Percentiles rank a stretch among this genome's conserved stretches.
Conservation (phyloP, 2,797 vertebrate species). For the Danio tinwini region DNA sequence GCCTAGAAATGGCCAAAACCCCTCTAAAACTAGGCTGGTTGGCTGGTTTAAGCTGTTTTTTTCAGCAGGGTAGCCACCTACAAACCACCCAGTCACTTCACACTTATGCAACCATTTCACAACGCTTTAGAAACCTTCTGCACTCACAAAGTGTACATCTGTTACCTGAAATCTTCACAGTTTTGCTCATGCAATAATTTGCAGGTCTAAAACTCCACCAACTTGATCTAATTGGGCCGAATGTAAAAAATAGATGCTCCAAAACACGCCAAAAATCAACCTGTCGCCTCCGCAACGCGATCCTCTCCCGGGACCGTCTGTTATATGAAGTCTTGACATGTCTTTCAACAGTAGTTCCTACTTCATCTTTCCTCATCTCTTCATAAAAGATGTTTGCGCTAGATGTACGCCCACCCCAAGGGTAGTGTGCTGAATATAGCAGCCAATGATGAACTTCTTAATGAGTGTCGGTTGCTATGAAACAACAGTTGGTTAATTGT, state of each 20-base stretch:
- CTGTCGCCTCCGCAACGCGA: slow-evolving; percentile 72
- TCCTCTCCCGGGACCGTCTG: slow-evolving; percentile 55
- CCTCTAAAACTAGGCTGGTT: too few relatives aligned
- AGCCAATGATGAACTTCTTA: slow-evolving; percentile 58
- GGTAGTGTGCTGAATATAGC: slow-evolving; percentile 65
- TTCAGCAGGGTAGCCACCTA: neutral
- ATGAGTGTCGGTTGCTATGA: slow-evolving; percentile 68
- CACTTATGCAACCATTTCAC: neutral
- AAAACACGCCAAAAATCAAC: slow-evolving; percentile 67
- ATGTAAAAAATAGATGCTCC: slow-evolving; percentile 74
- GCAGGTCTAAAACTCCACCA: neutral
- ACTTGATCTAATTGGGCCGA: slow-evolving; percentile 75
- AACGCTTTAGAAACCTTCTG: neutral
- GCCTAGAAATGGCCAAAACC: too few relatives aligned
- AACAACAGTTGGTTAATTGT: slow-evolving; percentile 68
- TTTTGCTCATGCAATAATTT: neutral
- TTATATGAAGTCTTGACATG: slow-evolving; percentile 24
- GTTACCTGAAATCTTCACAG: neutral
- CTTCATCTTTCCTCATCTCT: slow-evolving; percentile 39
- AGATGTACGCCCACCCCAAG: slow-evolving; percentile 58
- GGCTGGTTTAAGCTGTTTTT: too few relatives aligned
- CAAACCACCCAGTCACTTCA: neutral
- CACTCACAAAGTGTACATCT: neutral
- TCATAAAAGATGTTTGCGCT: slow-evolving; percentile 55
- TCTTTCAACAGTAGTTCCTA: slow-evolving; percentile 37